Base-by-base conservation (phyloP, 1,140 invertebrate species). In the Druon quercuslanigerum region DNA sequence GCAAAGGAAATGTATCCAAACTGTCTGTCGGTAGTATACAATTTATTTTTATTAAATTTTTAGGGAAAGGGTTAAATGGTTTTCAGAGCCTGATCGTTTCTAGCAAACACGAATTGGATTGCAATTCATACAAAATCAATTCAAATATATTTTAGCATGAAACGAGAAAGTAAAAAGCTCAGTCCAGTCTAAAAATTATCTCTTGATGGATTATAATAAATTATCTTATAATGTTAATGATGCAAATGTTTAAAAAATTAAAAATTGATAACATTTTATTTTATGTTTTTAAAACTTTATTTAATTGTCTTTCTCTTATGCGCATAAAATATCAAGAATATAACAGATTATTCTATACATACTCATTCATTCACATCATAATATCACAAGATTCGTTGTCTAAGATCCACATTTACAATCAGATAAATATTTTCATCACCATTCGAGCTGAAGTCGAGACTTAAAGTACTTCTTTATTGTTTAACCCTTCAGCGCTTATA, bases 311-410 rank as follows among this genome's bases (percentile, higher is more conserved):
- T 66, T 17, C 66, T 66, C 13, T 14, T 74, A 52, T 71, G 20
- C 56, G 25, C 20, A 74, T 54, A 50, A 72, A 75, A 50, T 74
- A 72, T 20, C 46, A 40, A 12, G 54, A 52, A 66, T 54, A 25
- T 66, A 52, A 70, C 46, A 56, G 57, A 11, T 19, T 20, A 20
- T 78, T 72, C 51, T 78, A 56, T 74, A 74, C 71, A 71, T 50
- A 72, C 57, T 46, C 72, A 17, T 14, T 50, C 51, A 20, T 46
- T 7, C 33, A 72, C 51, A 52, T 16, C 25, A 56, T 72, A 50
- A 54, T 72, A 56, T 66, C 70, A 76, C 51, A 33, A 56, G 11
- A 66, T 60, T 52, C 56, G 50, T 20, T 56, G 56, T 19, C 3
- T 11, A 50, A 50, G 3, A 46, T 78, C 54, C 17, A 17, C 66